Conservation (phyloP, 1,140 invertebrate species). For the Marisa cornuarietis region DNA sequence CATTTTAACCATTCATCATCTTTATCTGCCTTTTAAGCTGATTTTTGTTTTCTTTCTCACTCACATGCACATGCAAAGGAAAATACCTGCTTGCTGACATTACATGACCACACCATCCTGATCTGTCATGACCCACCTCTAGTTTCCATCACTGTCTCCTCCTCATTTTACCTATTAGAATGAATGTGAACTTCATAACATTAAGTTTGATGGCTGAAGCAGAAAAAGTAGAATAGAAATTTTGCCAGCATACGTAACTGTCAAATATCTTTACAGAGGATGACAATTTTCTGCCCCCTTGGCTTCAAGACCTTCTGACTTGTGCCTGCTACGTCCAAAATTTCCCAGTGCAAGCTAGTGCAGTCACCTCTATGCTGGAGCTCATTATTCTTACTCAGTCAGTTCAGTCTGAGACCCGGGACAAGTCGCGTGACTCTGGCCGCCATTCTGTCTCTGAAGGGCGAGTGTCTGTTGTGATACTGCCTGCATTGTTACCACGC, state of each 20-base stretch:
- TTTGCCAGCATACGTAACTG: neutral
- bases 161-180: no score
- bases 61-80: no score
- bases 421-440: conserved; percentile 30
- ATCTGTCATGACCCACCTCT: neutral
- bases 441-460: conserved; percentile 62
- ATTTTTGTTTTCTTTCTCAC: no score
- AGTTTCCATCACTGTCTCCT: neutral
- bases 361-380: conserved; percentile 80
- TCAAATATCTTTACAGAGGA: conserved; percentile 36
- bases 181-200: no score
- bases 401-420: conserved; percentile 50
- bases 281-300: conserved; percentile 72
- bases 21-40: no score
- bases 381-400: conserved; percentile 72
- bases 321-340: conserved; percentile 75
- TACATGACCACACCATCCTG: no score
- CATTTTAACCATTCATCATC: no score
- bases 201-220: no score
- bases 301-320: conserved; percentile 78
- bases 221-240: neutral
- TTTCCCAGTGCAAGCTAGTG: conserved; percentile 74
- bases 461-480: conserved; percentile 75
- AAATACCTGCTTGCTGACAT: no score
- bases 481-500: conserved; percentile 74